Conservation (phyloP, 2,888 invertebrate genomes). For the Frankliniella intonsa region DNA sequence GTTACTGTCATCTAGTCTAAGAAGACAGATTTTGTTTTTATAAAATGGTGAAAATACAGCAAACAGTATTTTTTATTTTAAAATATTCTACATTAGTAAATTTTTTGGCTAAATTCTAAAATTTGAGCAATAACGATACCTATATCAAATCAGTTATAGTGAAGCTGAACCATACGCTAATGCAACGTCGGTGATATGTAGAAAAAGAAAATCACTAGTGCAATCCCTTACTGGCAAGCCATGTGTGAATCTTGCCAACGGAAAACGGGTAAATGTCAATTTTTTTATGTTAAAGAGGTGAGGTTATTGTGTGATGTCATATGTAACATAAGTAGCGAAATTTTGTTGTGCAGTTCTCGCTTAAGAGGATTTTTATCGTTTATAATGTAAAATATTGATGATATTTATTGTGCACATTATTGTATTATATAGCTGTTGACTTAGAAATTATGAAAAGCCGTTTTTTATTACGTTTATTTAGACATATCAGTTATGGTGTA, state of each 20-base stretch:
- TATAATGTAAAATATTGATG: neutral
- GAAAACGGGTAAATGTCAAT: slow-evolving; percentile 17
- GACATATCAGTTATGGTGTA: slow-evolving; percentile 16
- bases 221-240: too few relatives aligned
- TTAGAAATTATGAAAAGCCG: neutral
- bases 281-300: neutral
- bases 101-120: too few relatives aligned
- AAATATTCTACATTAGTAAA: too few relatives aligned
- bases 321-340: neutral
- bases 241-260: neutral
- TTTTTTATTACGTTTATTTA: neutral
- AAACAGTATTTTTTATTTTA: too few relatives aligned
- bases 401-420: slow-evolving; percentile 13
- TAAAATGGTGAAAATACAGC: too few relatives aligned
- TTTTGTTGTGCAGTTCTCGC: neutral
- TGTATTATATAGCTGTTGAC: slow-evolving; percentile 1
- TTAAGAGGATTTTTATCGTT: neutral
- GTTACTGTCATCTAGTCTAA: too few relatives aligned
- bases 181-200: too few relatives aligned
- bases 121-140: too few relatives aligned
- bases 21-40: too few relatives aligned
- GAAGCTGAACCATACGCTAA: too few relatives aligned
- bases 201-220: too few relatives aligned
- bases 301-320: neutral
- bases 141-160: too few relatives aligned